Evolutionary conservation across 2,113 vertebrate species (phyloP).

Genomic region (Leucosticte australis): DNA sequence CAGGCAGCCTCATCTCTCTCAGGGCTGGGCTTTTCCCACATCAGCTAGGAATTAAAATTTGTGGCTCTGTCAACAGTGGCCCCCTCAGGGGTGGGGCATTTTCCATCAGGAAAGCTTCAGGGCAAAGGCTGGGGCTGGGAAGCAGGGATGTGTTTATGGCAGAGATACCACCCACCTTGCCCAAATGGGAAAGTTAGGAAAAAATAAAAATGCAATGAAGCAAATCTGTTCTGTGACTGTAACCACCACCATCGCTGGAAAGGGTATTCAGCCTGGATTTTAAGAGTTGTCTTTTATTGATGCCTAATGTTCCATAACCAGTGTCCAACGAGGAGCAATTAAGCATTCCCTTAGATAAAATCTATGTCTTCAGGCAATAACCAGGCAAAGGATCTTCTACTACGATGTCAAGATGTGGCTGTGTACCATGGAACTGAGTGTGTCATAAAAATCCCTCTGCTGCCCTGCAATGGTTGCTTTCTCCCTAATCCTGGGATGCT

Average conservation of each 20-base stretch:
- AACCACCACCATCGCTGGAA: neutral
- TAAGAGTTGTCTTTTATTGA: neutral
- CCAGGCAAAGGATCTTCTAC: neutral
- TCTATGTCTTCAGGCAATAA: neutral
- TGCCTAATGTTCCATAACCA: neutral
- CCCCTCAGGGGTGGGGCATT: neutral
- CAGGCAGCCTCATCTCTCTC: neutral
- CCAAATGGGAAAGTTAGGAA: neutral
- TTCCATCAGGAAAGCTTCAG: neutral
- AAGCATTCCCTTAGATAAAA: constrained; percentile 2
- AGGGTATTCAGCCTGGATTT: neutral
- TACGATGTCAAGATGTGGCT: neutral
- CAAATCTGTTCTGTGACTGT: neutral
- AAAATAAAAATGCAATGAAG: neutral
- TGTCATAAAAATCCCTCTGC: neutral
- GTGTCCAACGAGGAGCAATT: neutral
- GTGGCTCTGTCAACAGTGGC: neutral
- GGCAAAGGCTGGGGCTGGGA: neutral
- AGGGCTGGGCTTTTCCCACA: fast-evolving
- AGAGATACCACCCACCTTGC: neutral
- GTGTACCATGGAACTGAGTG: neutral
- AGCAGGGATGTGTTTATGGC: neutral
- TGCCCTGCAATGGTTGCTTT: neutral
- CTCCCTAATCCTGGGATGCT: fast-evolving
- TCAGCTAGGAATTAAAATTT: neutral